Percentiles rank a stretch among this genome's conserved stretches.
Evolutionary conservation across 2,888 invertebrate genomes (phyloP).

Genomic region (Lasioglossum figueresi): DNA sequence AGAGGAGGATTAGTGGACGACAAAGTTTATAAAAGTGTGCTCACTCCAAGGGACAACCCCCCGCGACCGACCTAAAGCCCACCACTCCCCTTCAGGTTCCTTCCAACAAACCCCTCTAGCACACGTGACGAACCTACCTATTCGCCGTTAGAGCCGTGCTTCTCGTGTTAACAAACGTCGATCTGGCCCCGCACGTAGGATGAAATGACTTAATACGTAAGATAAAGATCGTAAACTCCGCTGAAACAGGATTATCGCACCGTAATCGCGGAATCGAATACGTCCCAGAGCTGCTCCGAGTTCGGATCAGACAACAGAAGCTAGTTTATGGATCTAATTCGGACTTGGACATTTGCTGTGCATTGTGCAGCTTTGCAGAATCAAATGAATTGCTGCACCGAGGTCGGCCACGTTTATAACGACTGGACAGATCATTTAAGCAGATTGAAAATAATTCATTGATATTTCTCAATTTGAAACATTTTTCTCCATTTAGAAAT

Average conservation of each 20-base stretch:
- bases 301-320: neutral
- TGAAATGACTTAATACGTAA: slow-evolving; percentile 41
- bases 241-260: slow-evolving; percentile 22
- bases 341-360: neutral
- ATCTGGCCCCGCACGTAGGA: slow-evolving; percentile 10
- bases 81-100: slow-evolving; percentile 61
- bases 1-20: slow-evolving; percentile 80
- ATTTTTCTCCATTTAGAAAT: neutral
- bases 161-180: slow-evolving; percentile 36
- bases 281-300: neutral
- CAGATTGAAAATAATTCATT: neutral
- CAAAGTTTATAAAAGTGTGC: slow-evolving; percentile 83
- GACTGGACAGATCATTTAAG: neutral
- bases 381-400: neutral
- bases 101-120: slow-evolving; percentile 63
- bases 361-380: neutral
- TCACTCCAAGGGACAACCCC: slow-evolving; percentile 66
- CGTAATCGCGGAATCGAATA: neutral
- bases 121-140: slow-evolving; percentile 76
- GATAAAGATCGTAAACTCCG: slow-evolving; percentile 21
- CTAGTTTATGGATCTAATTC: neutral
- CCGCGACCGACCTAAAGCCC: slow-evolving; percentile 70
- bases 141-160: slow-evolving; percentile 40
- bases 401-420: neutral
- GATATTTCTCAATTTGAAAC: neutral